Evolutionary conservation across 1,140 invertebrate genomes (phyloP), one percentile per base, ranked within the genome.

Genomic region (Hyles euphorbiae): DNA sequence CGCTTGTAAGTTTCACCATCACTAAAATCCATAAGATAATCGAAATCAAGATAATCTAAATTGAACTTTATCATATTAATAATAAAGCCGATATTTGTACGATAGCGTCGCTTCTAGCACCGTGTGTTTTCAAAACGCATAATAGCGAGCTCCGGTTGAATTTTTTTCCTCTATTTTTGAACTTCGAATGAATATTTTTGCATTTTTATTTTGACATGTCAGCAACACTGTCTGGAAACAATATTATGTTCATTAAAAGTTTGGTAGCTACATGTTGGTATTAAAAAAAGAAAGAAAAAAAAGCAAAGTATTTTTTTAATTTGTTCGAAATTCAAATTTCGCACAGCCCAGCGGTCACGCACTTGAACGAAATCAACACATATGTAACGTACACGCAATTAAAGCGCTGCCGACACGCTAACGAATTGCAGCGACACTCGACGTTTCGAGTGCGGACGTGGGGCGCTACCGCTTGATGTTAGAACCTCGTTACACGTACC

Each of bases 11-110:
- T 73, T 70, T 54, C 2, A 62, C 68, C 67, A 58, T 47, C n/a
- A n/a, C 22, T 33, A 54, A 67, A 72, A 71, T 49, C 65, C 71
- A 72, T 70, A 72, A 63, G 57, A 69, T 73, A 77, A 70, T 68
- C 61, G 22, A 44, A 32, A 51, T n/a, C 2, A 9, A 55, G 62
- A 55, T 68, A 66, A 74, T 70, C 60, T 51, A 72, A 79, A 81
- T 56, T 67, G 43, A 66, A 74, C 72, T 71, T 48, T 83, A 76
- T 43, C 33, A 4, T 44, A 47, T 61, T 53, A 36, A n/a, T 12
- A 34, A 61, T 72, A 75, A 60, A 70, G 73, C 55, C 55, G 49
- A 70, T 33, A 67, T 80, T 78, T 34, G 36, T 58, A 66, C 60
- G 52, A 48, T 10, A 22, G 32, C 34, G 12, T 5, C 12, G 43